A percentile compares a stretch with the other conserved stretches of the same genome.
Evolutionary conservation across 2,888 invertebrate species (phyloP).

Genomic region (Protophormia terraenovae): DNA sequence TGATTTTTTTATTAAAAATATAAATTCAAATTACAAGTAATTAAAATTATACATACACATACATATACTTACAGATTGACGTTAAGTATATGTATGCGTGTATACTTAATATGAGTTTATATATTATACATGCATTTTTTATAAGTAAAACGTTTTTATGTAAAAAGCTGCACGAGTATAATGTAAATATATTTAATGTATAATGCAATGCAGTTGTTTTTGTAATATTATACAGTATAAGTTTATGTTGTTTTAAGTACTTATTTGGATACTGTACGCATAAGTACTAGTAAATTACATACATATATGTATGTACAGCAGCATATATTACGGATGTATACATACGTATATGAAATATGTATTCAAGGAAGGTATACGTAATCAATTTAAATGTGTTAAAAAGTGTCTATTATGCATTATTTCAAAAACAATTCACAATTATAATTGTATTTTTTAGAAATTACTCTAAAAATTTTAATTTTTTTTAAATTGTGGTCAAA

Average conservation of each 20-base stretch:
- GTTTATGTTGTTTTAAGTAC: slow-evolving; percentile 29
- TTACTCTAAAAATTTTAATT: no score
- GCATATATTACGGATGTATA: not conserved
- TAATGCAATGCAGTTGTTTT: slow-evolving; percentile 41
- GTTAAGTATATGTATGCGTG: slow-evolving; percentile 4
- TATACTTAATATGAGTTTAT: not conserved
- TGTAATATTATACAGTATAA: not conserved
- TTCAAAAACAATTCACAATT: no score
- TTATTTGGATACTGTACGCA: not conserved
- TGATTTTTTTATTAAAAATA: slow-evolving; percentile 3
- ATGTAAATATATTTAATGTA: slow-evolving; percentile 46
- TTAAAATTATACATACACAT: slow-evolving; percentile 26
- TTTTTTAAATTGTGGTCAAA: no score
- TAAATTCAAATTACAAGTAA: slow-evolving; percentile 16
- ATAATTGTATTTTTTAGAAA: no score
- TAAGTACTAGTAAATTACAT: not conserved
- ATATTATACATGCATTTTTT: slow-evolving; percentile 25
- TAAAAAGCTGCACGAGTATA: slow-evolving; percentile 48
- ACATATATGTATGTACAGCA: not conserved
- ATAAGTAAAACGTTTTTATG: slow-evolving; percentile 21
- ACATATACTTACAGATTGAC: no score
- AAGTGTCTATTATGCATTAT: no score
- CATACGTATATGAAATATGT: not conserved
- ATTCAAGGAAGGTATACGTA: no score
- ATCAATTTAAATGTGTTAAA: no score